Base-by-base conservation (phyloP, 1,140 invertebrate species). In the Neocloeon triangulifer region DNA sequence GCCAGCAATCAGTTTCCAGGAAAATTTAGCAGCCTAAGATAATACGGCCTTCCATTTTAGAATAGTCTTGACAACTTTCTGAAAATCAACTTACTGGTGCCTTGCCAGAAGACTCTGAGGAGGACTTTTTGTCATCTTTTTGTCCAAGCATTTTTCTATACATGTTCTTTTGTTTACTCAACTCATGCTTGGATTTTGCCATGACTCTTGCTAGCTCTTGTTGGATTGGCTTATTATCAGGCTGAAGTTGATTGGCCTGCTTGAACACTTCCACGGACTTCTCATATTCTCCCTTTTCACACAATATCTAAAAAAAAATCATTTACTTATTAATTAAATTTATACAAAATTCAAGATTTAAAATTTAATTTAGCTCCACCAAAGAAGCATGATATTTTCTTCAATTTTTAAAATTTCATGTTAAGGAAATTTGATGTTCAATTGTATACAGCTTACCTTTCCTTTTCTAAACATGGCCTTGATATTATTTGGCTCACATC, bases 401-500 rank as follows among this genome's bases (percentile, higher is more conserved):
- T n/a, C n/a, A 33, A 36, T n/a, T 13, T 27, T 21, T 43, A 61
- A 57, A 35, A 29, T 12, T 15, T 4, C 12, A 12, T 3, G 2
- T 35, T 22, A 6, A 27, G 4, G 15, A 13, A 9, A 6, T 17
- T 7, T 30, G 26, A 15, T 33, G 29, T 39, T 47, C 44, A 39
- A 50, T 47, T 32, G 43, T 43, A 18, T 49, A 41, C 22, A 47
- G 46, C 35, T 38, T 46, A 64, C 60, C 52, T 73, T 76, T 48
- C 75, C 77, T 62, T 88, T 85, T 41, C 84, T 67, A 50, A 73
- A 89, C 5, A 91, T 49, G 4, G 85, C 84, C 56, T 91, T 92
- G 0, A 80, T 67, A 58, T 92, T 91, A 35, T 72, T 55, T 9
- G 84, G 80, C 48, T 89, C 76, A 49, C 74, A 73, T 34, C 61